Percentiles rank a stretch among this genome's conserved stretches.
phyloP scores from a whole-genome alignment of 2,888 invertebrate genomes.

The Trichopoda pennipes region DNA sequence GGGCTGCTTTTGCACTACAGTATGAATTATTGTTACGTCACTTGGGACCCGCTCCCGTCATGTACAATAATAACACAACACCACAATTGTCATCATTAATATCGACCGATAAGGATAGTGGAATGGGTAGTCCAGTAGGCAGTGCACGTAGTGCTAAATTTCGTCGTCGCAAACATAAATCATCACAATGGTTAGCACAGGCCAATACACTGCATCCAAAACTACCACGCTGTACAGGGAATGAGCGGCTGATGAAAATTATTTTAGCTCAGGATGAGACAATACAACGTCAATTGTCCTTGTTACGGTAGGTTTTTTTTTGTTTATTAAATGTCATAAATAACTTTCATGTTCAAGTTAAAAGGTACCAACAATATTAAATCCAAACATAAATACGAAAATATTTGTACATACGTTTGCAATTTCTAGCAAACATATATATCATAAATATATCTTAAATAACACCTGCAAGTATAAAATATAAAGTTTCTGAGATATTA shows the following conservation, averaged over 20 bases:
- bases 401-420: neutral
- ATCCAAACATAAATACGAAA: neutral
- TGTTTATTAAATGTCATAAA: slow-evolving; percentile 17
- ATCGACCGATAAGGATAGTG: slow-evolving; percentile 79
- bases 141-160: slow-evolving; percentile 79
- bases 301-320: slow-evolving; percentile 75
- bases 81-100: slow-evolving; percentile 74
- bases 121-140: slow-evolving; percentile 80
- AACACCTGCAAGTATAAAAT: slow-evolving; percentile 5
- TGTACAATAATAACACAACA: slow-evolving; percentile 62
- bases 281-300: slow-evolving; percentile 81
- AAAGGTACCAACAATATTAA: neutral
- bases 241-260: slow-evolving; percentile 82
- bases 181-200: slow-evolving; percentile 75
- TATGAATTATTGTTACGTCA: slow-evolving; percentile 77
- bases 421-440: neutral
- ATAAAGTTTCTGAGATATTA: neutral
- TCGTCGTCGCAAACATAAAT: slow-evolving; percentile 76
- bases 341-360: neutral
- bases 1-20: slow-evolving; percentile 69
- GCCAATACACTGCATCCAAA: slow-evolving; percentile 79
- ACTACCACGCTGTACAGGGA: slow-evolving; percentile 72
- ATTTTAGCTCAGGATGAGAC: slow-evolving; percentile 84
- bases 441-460: slow-evolving; percentile 40
- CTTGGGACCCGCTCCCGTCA: slow-evolving; percentile 69